Evolutionary conservation across 2,113 vertebrate genomes (phyloP).

Genomic region (Spheniscus mendiculus): DNA sequence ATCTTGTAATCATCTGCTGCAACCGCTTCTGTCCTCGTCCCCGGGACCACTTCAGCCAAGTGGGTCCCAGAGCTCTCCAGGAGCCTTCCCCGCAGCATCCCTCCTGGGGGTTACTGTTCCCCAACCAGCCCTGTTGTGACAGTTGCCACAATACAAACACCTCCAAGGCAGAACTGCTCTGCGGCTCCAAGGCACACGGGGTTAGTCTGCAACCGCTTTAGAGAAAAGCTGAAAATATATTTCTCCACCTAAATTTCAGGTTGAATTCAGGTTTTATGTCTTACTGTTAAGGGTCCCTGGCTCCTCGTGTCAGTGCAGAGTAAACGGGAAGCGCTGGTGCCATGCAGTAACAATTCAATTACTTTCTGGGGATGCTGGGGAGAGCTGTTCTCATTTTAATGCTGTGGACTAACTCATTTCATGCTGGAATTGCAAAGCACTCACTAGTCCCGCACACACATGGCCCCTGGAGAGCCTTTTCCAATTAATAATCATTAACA

Average conservation of each 20-base stretch:
- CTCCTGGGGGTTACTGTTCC: not conserved
- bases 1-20: not conserved
- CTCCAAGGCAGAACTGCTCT: not conserved
- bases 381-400: conserved; percentile 36
- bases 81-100: not conserved
- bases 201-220: not conserved
- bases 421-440: conserved; percentile 53
- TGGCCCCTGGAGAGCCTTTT: conserved; percentile 49
- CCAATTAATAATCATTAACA: conserved; percentile 69
- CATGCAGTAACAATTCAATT: not conserved
- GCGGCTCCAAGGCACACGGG: rapidly evolving
- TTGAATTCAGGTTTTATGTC: not conserved
- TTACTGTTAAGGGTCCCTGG: not conserved
- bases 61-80: not conserved
- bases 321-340: not conserved
- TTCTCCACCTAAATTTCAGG: not conserved
- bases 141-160: not conserved
- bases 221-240: not conserved
- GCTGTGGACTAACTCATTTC: conserved; percentile 38
- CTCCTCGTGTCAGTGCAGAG: not conserved
- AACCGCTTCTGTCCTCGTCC: rapidly evolving
- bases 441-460: not conserved
- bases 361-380: conserved; percentile 20
- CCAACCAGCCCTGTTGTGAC: not conserved
- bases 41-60: not conserved